Base-by-base conservation (phyloP, 1,140 invertebrate species). In the Eumeta japonica region DNA sequence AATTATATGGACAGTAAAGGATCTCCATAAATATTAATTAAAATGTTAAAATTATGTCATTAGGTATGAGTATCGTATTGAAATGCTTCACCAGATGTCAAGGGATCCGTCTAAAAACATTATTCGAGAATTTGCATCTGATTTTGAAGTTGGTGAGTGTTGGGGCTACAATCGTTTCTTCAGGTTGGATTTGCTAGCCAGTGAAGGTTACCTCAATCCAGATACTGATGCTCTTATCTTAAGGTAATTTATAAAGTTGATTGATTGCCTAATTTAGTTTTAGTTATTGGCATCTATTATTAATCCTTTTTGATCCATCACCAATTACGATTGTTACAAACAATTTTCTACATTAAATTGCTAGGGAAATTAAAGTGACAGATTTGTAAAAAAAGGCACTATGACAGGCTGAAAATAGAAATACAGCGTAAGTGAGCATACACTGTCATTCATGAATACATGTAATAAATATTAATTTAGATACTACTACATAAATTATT, bases 81-180 rank as follows among this genome's bases (percentile, higher is more conserved):
- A 95, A 80, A 94, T 97, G 92, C 85, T 97, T 38, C 90, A 95
- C 70, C 91, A 94, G 66, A 84, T 85, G 7, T 87, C 87, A 4
- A 78, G 85, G 34, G 92, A 95, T 60, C 81, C 86, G 1, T 87
- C 83, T 46, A 94, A 94, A 76, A 94, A 94, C 62, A 94, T 95
- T 50, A 89, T 94, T 5, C 77, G 87, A 41, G 87, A 90, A 79
- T 97, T 95, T 75, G 90, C 92, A 1, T 94, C 92, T 1, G 92
- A 95, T 75, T 96, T 97, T 80, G 92, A 95, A 77, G 90, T 95
- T 42, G 92, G 92, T n/a, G 93, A 97, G 79, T 97, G 92, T 61
- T 96, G 92, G 93, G 93, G 93, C 5, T 97, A 96, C 62, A 97
- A 95, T 64, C 77, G 92, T 43, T 97, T 97, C 72, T 97, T 94